Evolutionary conservation across 1,140 invertebrate genomes (phyloP).

Genomic region (Thrips palmi): DNA sequence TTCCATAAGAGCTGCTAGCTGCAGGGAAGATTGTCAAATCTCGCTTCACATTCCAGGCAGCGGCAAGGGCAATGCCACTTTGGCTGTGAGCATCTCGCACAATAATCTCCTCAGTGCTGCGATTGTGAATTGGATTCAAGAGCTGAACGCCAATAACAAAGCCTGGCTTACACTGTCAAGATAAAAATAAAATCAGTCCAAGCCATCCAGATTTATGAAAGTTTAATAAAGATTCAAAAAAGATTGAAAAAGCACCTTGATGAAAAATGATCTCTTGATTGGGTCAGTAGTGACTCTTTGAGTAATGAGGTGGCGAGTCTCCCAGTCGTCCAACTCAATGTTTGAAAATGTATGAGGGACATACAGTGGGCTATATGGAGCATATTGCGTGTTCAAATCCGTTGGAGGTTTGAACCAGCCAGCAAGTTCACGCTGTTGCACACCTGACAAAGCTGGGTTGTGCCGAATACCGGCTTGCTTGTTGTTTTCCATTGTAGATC

Average conservation of each 20-base stretch:
- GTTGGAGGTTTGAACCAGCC: constrained; percentile 67
- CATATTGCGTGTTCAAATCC: constrained; percentile 37
- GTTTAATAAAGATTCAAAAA: neutral
- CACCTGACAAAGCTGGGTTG: constrained; percentile 67
- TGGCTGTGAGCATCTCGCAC: constrained; percentile 43
- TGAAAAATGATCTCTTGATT: constrained; percentile 29
- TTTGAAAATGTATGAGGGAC: constrained; percentile 37
- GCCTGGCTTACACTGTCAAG: constrained; percentile 47
- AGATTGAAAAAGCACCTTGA: constrained; percentile 16
- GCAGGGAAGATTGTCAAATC: constrained; percentile 76
- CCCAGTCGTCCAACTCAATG: constrained; percentile 44
- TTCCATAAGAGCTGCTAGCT: constrained; percentile 61
- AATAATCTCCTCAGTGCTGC: constrained; percentile 61
- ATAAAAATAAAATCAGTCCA: neutral
- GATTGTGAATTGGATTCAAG: constrained; percentile 71
- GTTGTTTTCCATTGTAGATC: constrained; percentile 66
- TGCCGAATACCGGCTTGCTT: constrained; percentile 76
- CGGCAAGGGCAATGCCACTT: constrained; percentile 34
- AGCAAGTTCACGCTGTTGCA: constrained; percentile 76
- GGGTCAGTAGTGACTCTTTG: constrained; percentile 32
- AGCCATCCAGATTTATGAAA: neutral
- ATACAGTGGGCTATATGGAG: constrained; percentile 42
- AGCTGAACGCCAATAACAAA: constrained; percentile 58
- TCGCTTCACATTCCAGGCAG: constrained; percentile 54
- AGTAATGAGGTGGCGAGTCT: constrained; percentile 62